A percentile compares a stretch with the other conserved stretches of the same genome.
Evolutionary conservation across 2,888 invertebrate species (phyloP).

Genomic region (Drosophila mayaguana): DNA sequence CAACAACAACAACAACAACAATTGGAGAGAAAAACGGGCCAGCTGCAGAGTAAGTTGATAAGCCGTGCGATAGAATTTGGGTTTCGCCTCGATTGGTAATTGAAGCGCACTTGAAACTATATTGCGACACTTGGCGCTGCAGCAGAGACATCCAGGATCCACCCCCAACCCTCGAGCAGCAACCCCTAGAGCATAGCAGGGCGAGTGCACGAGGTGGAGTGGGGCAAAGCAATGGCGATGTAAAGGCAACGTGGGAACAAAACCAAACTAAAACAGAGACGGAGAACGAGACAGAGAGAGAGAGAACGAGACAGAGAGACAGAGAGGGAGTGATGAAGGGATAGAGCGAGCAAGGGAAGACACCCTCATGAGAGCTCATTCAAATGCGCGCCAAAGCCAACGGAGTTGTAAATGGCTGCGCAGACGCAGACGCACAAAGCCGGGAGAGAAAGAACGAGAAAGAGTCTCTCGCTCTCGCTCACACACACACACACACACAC

Average conservation of each 20-base stretch:
- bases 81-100: slow-evolving; percentile 52
- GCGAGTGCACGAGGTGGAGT: not conserved
- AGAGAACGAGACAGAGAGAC: not conserved
- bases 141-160: slow-evolving; percentile 23
- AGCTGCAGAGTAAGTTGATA: slow-evolving; percentile 40
- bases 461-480: not conserved
- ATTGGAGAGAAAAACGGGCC: slow-evolving; percentile 33
- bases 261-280: not conserved
- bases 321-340: not conserved
- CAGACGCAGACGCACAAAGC: slow-evolving; percentile 50
- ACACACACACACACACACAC: slow-evolving; percentile 2
- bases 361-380: slow-evolving; percentile 53
- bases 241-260: slow-evolving; percentile 25
- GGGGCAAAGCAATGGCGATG: not conserved
- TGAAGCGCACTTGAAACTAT: slow-evolving; percentile 81
- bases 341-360: slow-evolving; percentile 20
- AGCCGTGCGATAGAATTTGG: slow-evolving; percentile 13
- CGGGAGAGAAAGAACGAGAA: slow-evolving; percentile 7
- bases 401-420: slow-evolving; percentile 48
- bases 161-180: slow-evolving; percentile 30
- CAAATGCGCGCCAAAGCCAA: slow-evolving; percentile 73
- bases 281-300: not conserved
- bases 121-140: slow-evolving; percentile 73
- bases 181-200: slow-evolving; percentile 12
- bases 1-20: slow-evolving; percentile 31